Base-by-base conservation (phyloP, 2,797 vertebrate genomes). In the Phalloptychus januarius region DNA sequence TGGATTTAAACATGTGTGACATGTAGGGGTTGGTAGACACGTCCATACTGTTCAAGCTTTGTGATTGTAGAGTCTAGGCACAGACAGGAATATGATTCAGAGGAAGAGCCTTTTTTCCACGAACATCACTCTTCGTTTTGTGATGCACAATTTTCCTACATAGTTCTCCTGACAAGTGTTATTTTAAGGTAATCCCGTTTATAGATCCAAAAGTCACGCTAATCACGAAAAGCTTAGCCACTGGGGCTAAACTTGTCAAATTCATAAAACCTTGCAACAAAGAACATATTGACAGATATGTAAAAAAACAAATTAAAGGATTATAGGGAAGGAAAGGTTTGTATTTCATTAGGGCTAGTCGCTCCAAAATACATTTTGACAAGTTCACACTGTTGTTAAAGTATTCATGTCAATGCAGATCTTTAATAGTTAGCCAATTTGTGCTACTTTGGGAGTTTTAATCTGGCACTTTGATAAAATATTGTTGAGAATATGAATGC, bases 131-230 rank as follows among this genome's bases (percentile, higher is more conserved):
- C 85, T 90, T 79, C 83, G 83, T 77, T 89, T 87, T 82, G 89
- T 79, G 77, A 79, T 85, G 84, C 83, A 48, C 72, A 78, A 80
- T 90, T 88, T 91, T 77, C 50, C 79, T 40, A 75, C 89, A 92
- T 93, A 91, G 91, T 93, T 91, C 50, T 79, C 52, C 67, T 91
- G 93, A 93, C 95, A 90, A 78, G 76, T 95, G 94, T 95, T 95
- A 83, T 93, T 93, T 92, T 93, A 94, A 90, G 73, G 36, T 93
- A 95, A 94, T 93, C 93, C 89, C 1, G 4, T 31, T 79, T 80
- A 85, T 76, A 83, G 84, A 88, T 88, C 48, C 80, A 84, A 82
- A 86, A 87, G 89, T 85, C 79, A 42, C 45, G 82, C 87, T 90
- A 91, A 91, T 95, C 88, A 81, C 76, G 80, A 88, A 89, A 77